A percentile compares a stretch with the other conserved stretches of the same genome.
Conservation (phyloP, 2,888 invertebrate genomes). For the Chrysotoxum bicinctum region DNA sequence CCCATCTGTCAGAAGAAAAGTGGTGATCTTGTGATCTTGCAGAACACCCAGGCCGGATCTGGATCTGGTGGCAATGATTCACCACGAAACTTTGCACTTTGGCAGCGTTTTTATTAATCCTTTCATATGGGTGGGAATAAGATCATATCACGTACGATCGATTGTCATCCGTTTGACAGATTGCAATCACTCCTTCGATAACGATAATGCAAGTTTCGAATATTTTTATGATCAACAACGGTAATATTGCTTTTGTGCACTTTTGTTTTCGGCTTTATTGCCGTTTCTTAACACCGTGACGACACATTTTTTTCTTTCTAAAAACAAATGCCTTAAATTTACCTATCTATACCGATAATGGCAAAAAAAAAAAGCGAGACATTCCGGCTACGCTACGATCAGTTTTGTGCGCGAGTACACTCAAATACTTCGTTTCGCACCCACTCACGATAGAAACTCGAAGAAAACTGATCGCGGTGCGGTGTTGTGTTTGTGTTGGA, state of each 20-base stretch:
- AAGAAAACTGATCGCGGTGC: conserved; percentile 57
- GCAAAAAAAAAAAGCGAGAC: not conserved
- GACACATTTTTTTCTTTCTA: conserved; percentile 7
- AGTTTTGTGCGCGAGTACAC: not conserved
- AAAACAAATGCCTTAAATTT: not conserved
- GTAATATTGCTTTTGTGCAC: not conserved
- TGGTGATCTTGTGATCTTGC: conserved; percentile 52
- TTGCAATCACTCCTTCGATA: conserved; percentile 19
- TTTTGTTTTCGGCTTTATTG: not conserved
- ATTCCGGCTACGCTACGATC: conserved; percentile 1
- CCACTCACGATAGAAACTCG: conserved; percentile 49
- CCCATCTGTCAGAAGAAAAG: conserved; percentile 47
- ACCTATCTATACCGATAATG: not conserved
- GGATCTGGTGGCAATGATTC: conserved; percentile 42
- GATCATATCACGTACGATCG: conserved; percentile 41
- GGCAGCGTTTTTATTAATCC: conserved; percentile 34
- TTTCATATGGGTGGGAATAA: conserved; percentile 31
- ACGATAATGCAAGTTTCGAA: not conserved
- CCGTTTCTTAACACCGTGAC: conserved; percentile 11
- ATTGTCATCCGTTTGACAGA: conserved; percentile 53
- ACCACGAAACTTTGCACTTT: conserved; percentile 49
- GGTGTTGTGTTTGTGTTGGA: conserved; percentile 38
- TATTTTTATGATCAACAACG: not conserved
- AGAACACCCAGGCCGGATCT: conserved; percentile 34
- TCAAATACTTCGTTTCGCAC: conserved; percentile 5